Percentiles rank a stretch among this genome's conserved stretches.
phyloP scores from a whole-genome alignment of 2,113 vertebrate genomes.

The Labrus mixtus region DNA sequence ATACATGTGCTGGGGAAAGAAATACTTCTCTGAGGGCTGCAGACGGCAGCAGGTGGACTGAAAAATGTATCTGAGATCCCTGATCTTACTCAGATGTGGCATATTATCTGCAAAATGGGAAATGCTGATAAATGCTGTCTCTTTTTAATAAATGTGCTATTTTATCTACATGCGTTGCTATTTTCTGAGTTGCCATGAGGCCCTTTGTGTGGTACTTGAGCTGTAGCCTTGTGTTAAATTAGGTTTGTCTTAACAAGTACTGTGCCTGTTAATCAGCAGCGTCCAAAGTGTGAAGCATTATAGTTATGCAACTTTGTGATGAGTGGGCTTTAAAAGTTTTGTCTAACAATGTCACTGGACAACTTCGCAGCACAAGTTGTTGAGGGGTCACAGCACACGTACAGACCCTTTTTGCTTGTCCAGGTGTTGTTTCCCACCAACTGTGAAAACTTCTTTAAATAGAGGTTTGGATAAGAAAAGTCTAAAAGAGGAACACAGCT shows the following conservation, averaged over 20 bases:
- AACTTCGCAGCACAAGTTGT: neutral
- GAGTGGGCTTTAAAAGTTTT: neutral
- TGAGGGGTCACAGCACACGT: slow-evolving; percentile 20
- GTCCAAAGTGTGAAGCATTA: neutral
- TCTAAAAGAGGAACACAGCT: slow-evolving; percentile 45
- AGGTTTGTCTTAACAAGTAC: neutral
- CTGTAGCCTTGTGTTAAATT: neutral
- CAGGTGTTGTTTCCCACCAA: slow-evolving; percentile 64
- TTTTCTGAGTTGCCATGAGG: neutral
- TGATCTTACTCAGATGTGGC: slow-evolving; percentile 61
- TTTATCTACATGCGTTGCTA: slow-evolving; percentile 77
- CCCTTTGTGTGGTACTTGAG: neutral
- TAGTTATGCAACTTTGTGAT: neutral
- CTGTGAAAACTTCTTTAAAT: slow-evolving; percentile 55
- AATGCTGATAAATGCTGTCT: slow-evolving; percentile 81
- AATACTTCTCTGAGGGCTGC: slow-evolving; percentile 33
- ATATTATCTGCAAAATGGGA: slow-evolving; percentile 65
- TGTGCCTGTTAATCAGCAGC: neutral
- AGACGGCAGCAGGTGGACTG: slow-evolving; percentile 56
- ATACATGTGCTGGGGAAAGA: slow-evolving; percentile 31
- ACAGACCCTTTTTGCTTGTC: slow-evolving; percentile 56
- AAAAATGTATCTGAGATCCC: slow-evolving; percentile 48
- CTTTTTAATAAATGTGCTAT: slow-evolving; percentile 88
- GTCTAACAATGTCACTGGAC: neutral
- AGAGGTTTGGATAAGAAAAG: slow-evolving; percentile 22